Base-by-base conservation (phyloP, 1,140 invertebrate genomes). In the Paracyclopina nana region DNA sequence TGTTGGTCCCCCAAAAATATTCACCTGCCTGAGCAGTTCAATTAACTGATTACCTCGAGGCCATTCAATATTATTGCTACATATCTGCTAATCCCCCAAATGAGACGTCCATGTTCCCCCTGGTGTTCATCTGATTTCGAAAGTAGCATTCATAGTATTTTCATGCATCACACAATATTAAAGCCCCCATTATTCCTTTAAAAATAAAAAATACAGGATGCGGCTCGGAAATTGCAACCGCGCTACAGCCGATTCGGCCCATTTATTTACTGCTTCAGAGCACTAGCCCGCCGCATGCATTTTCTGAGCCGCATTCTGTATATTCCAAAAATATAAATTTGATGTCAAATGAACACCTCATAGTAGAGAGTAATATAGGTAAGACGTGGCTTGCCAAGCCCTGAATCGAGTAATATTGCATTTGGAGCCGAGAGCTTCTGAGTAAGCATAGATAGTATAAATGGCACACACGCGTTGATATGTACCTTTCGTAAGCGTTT, bases 401-500 rank as follows among this genome's bases (percentile, higher is more conserved):
- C 9, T 14, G 20, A 16, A n/a, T 38, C 20, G 14, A 4, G 12
- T 46, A n/a, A n/a, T n/a, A n/a, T n/a, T n/a, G n/a, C n/a, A n/a
- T n/a, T n/a, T n/a, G n/a, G n/a, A n/a, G n/a, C n/a, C n/a, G n/a
- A n/a, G n/a, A n/a, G 16, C 6, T 31, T 46, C 14, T 2, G 14
- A 8, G 12, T 41, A 8, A 31, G 2, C n/a, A 1, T 12, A 50
- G 16, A 29, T 6, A 1, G 3, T 4, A 52, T 4, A 6, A 1
- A 16, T 49, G 8, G n/a, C 14, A 4, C 30, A 28, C 0, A 12
- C 2, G 0, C 2, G 5, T 46, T 8, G 9, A 11, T 53, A 26
- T 61, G 61, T 66, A 86, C 82, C 75, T 94, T 94, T 60, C 87
- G 70, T 29, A 97, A 72, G 54, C 92, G 70, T 55, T 91, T 68